Evolutionary conservation across 2,888 invertebrate species (phyloP).

Genomic region (Andrena trimmerana): DNA sequence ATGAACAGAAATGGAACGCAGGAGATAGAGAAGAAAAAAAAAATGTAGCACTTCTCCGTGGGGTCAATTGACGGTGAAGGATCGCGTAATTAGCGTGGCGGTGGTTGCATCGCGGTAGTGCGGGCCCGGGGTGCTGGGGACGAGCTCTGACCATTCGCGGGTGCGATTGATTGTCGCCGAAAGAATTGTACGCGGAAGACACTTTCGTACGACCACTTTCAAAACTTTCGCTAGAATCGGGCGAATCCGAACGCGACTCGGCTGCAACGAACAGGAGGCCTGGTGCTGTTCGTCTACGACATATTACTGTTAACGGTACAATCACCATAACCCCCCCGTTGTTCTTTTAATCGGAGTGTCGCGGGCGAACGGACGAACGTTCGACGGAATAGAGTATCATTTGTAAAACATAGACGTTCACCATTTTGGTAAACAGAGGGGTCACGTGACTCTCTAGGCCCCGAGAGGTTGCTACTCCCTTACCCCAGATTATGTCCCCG

Average conservation of each 20-base stretch:
- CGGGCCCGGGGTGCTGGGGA: neutral
- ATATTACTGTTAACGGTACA: slow-evolving; percentile 34
- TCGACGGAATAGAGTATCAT: slow-evolving; percentile 39
- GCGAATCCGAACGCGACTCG: slow-evolving; percentile 35
- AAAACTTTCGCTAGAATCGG: slow-evolving; percentile 68
- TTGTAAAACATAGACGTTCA: slow-evolving; percentile 73
- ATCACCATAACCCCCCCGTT: slow-evolving; percentile 14
- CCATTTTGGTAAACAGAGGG: slow-evolving; percentile 85
- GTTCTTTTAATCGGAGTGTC: slow-evolving; percentile 15
- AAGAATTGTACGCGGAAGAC: slow-evolving; percentile 46
- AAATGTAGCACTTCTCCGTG: slow-evolving; percentile 22
- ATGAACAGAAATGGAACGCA: slow-evolving; percentile 16
- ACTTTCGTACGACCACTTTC: slow-evolving; percentile 64
- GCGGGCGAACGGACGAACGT: slow-evolving; percentile 20
- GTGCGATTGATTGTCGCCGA: slow-evolving; percentile 13
- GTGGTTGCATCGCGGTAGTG: slow-evolving; percentile 4
- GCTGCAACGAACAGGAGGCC: slow-evolving; percentile 12
- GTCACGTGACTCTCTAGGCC: slow-evolving; percentile 82
- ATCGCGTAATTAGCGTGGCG: slow-evolving; percentile 32
- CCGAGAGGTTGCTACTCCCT: slow-evolving; percentile 78
- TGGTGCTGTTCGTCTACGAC: slow-evolving; percentile 11
- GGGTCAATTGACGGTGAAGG: slow-evolving; percentile 22
- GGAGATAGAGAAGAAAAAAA: neutral
- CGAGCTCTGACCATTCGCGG: neutral
- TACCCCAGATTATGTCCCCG: slow-evolving; percentile 75